These are phyloP conservation scores for Oryzias curvinotus DNA, from an alignment of 2,113 vertebrate species.

Conservation along the genomic window DNA sequence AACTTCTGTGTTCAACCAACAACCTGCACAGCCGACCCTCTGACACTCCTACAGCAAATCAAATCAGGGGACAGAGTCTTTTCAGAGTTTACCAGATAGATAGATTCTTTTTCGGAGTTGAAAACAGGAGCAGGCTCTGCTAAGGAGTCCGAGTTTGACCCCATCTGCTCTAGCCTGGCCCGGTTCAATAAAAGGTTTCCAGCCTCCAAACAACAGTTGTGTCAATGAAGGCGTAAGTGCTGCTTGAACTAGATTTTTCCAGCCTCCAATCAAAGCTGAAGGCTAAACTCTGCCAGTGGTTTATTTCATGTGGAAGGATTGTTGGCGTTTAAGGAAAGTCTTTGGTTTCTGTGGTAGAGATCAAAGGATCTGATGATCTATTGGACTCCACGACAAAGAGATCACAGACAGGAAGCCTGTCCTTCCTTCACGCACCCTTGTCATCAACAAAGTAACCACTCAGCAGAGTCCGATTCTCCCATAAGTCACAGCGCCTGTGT, in stretches of 20 bases:
- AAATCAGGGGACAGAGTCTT: too few species aligned
- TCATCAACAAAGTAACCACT: conserved; percentile 66
- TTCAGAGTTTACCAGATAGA: too few species aligned
- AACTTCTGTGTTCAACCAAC: too few species aligned
- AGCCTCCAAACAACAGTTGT: conserved; percentile 25
- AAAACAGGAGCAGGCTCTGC: too few species aligned
- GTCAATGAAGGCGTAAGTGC: conserved; percentile 24
- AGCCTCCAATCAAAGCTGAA: conserved; percentile 28
- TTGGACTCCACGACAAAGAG: conserved; percentile 67
- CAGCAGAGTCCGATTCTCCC: conserved; percentile 49
- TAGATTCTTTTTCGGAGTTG: too few species aligned
- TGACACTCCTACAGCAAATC: too few species aligned
- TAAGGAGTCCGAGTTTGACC: conserved; percentile 5
- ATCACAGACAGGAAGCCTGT: conserved; percentile 67
- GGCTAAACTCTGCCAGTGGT: conserved; percentile 56
- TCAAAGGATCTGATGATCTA: conserved; percentile 59
- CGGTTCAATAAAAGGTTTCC: conserved; percentile 25
- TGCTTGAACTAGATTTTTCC: conserved; percentile 31
- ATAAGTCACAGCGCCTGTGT: conserved; percentile 34
- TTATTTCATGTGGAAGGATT: conserved; percentile 59
- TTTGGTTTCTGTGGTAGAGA: conserved; percentile 58
- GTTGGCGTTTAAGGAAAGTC: conserved; percentile 57
- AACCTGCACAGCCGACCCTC: too few species aligned
- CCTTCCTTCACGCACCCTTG: conserved; percentile 60
- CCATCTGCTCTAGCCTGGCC: not conserved